phyloP scores from a whole-genome alignment of 1,140 invertebrate species.

The Bathynomus jamesi region DNA sequence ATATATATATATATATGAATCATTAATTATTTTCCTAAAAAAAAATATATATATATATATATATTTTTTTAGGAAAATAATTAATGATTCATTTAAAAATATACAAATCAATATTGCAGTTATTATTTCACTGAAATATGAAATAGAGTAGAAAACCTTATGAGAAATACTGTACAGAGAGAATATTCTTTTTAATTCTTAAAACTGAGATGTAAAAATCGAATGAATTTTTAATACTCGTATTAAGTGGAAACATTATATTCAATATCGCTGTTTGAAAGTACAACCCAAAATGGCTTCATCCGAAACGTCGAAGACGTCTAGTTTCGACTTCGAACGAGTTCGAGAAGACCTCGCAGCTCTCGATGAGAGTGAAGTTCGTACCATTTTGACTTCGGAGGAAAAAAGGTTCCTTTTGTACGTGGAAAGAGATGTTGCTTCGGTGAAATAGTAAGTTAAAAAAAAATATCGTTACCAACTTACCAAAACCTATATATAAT shows the following conservation, averaged over 20 bases:
- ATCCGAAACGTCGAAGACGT: too few relatives aligned
- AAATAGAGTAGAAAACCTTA: background rate
- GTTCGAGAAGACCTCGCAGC: constrained; percentile 18
- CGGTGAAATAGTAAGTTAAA: constrained; percentile 64
- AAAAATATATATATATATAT: constrained; percentile 1
- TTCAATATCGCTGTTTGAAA: too few relatives aligned
- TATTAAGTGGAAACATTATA: too few relatives aligned
- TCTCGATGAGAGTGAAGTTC: constrained; percentile 39
- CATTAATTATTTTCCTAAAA: background rate
- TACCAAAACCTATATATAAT: background rate
- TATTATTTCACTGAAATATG: background rate
- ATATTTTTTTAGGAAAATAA: background rate
- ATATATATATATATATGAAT: background rate
- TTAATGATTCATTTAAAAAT: background rate
- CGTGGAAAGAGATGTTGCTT: constrained; percentile 75
- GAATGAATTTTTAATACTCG: too few relatives aligned
- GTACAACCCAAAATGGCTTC: too few relatives aligned
- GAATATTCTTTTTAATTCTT: too few relatives aligned
- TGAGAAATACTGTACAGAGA: too few relatives aligned
- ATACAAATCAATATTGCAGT: background rate
- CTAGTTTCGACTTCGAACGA: background rate
- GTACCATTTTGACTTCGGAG: constrained; percentile 61
- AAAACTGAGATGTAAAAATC: too few relatives aligned
- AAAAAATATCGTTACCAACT: too few relatives aligned
- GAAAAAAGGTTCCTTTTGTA: constrained; percentile 77